Conservation (phyloP, 2,113 vertebrate genomes). For the Herpetotheres cachinnans region DNA sequence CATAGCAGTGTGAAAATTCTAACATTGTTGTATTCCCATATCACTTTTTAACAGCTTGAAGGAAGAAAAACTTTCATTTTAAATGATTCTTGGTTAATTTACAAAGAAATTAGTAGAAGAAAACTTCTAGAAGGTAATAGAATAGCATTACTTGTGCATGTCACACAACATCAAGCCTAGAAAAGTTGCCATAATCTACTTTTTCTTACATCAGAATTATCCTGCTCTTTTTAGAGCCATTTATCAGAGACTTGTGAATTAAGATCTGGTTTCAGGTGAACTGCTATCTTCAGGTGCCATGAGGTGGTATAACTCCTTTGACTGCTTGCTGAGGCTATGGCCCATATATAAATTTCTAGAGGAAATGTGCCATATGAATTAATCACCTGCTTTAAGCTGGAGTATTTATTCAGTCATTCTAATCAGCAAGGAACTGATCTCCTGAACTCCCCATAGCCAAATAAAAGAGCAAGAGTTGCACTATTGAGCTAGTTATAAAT, state of each 20-base stretch:
- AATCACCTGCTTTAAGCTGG: background rate
- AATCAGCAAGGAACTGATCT: background rate
- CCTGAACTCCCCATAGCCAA: background rate
- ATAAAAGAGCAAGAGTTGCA: background rate
- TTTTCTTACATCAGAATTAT: background rate
- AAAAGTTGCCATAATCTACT: conserved; percentile 13
- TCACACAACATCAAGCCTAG: conserved; percentile 47
- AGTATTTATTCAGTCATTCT: background rate
- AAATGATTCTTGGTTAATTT: conserved; percentile 72
- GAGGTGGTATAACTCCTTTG: background rate
- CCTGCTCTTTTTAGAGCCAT: background rate
- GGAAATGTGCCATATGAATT: background rate
- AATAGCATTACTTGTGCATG: conserved; percentile 20
- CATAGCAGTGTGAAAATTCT: conserved; percentile 48
- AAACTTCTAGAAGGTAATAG: conserved; percentile 55
- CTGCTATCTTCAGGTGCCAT: background rate
- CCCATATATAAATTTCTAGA: background rate
- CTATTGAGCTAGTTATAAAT: background rate
- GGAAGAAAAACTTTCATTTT: conserved; percentile 40
- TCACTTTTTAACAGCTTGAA: conserved; percentile 60
- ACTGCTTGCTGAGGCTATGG: background rate
- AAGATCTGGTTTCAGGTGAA: background rate
- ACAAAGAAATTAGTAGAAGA: conserved; percentile 62
- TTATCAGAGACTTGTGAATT: background rate
- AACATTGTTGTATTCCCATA: conserved; percentile 19